These are phyloP conservation scores for Marasmarcha lunaedactyla DNA, from an alignment of 2,888 invertebrate species.

Conservation along the genomic window DNA sequence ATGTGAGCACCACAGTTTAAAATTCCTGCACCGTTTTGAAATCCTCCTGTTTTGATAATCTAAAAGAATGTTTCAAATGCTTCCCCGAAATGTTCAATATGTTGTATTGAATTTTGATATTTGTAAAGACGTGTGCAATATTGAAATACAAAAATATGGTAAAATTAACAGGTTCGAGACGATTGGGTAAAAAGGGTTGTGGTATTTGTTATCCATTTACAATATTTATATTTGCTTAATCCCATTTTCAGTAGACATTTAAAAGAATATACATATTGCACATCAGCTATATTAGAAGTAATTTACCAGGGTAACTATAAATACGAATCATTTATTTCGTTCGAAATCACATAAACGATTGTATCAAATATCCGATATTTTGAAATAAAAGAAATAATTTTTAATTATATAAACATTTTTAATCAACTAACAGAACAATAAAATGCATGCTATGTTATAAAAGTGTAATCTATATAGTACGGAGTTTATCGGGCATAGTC, in stretches of 20 bases:
- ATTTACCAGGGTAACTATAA: conserved; percentile 43
- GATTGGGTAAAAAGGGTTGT: conserved; percentile 63
- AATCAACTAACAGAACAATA: conserved; percentile 13
- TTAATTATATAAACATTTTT: conserved; percentile 13
- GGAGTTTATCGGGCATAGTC: conserved; percentile 12
- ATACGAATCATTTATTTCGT: conserved; percentile 23
- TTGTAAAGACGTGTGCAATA: background rate
- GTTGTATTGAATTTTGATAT: background rate
- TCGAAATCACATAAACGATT: conserved; percentile 23
- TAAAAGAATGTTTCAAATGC: conserved; percentile 21
- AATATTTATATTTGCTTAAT: conserved; percentile 38
- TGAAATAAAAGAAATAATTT: conserved; percentile 14
- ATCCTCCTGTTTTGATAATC: conserved; percentile 32
- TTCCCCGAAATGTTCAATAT: background rate
- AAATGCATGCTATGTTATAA: conserved; percentile 9
- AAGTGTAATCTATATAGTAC: conserved; percentile 8
- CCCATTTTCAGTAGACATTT: conserved; percentile 24
- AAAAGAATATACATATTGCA: conserved; percentile 23
- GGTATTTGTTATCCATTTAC: conserved; percentile 60
- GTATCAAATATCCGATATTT: conserved; percentile 26
- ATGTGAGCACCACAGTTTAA: conserved; percentile 51
- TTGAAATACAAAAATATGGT: background rate
- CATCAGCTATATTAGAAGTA: conserved; percentile 28
- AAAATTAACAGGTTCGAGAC: conserved; percentile 33
- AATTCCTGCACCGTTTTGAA: conserved; percentile 46